Conservation (phyloP, 2,888 invertebrate species). For the Hyles lineata region DNA sequence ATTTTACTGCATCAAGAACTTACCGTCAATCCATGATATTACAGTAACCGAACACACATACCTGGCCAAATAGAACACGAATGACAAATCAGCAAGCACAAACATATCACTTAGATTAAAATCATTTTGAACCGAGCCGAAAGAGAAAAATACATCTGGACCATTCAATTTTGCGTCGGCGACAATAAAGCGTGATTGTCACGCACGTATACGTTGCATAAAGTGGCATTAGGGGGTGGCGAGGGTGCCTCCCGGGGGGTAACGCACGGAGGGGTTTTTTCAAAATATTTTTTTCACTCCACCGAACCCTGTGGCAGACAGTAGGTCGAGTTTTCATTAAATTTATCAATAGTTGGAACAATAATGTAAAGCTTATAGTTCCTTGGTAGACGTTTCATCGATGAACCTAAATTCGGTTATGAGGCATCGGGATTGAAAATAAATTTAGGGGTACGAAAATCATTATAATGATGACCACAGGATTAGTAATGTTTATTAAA, state of each 20-base stretch:
- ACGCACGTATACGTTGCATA: conserved; percentile 82
- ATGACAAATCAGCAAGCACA: neutral
- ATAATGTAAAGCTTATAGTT: neutral
- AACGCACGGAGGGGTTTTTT: conserved; percentile 72
- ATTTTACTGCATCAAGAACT: no score
- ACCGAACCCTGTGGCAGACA: conserved; percentile 41
- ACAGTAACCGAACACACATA: no score
- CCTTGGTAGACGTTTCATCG: no score
- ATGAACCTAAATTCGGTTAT: no score
- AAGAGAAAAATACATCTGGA: conserved; percentile 42
- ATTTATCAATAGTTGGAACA: neutral
- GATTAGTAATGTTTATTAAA: no score
- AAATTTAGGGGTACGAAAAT: no score
- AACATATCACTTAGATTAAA: conserved; percentile 23
- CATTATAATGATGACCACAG: no score
- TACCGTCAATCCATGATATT: no score
- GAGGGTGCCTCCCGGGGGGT: conserved; percentile 46
- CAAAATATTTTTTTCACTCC: conserved; percentile 60
- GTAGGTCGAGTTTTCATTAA: conserved; percentile 27
- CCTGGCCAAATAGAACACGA: no score
- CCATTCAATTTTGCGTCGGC: conserved; percentile 75
- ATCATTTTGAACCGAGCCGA: conserved; percentile 26
- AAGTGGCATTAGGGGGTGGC: conserved; percentile 57
- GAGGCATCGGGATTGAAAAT: no score
- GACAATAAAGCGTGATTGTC: conserved; percentile 80